Conservation (phyloP, 2,888 invertebrate genomes). For the Rhamnusium bicolor region DNA sequence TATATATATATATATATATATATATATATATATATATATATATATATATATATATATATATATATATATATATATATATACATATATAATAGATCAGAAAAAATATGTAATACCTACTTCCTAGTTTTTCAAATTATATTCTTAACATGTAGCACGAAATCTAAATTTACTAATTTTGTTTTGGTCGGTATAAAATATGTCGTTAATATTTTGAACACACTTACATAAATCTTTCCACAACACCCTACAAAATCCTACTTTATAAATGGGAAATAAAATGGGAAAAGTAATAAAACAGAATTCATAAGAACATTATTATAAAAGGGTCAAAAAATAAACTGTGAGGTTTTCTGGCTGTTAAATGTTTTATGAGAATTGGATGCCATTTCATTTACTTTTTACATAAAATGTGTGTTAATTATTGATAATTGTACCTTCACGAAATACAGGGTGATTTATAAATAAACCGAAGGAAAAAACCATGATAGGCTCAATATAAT, state of each 20-base stretch:
- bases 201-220: slow-evolving; percentile 15
- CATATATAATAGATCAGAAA: no score
- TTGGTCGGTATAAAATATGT: background rate
- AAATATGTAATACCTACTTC: no score
- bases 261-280: slow-evolving; percentile 10
- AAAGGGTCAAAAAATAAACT: slow-evolving; percentile 9
- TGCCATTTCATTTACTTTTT: background rate
- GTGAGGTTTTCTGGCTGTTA: background rate
- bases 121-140: no score
- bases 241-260: slow-evolving; percentile 8
- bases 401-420: background rate
- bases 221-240: slow-evolving; percentile 14
- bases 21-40: no score
- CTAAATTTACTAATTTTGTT: background rate
- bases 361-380: slow-evolving; percentile 7
- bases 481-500: no score
- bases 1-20: no score
- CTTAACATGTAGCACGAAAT: no score
- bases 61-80: no score
- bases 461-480: no score
- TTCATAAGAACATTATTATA: slow-evolving; percentile 14
- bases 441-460: no score
- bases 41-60: no score
- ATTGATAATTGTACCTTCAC: background rate
- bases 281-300: background rate